Evolutionary conservation across 2,113 vertebrate species (phyloP), one percentile per base, ranked within the genome.

Genomic region (Melanostigma gelatinosum): DNA sequence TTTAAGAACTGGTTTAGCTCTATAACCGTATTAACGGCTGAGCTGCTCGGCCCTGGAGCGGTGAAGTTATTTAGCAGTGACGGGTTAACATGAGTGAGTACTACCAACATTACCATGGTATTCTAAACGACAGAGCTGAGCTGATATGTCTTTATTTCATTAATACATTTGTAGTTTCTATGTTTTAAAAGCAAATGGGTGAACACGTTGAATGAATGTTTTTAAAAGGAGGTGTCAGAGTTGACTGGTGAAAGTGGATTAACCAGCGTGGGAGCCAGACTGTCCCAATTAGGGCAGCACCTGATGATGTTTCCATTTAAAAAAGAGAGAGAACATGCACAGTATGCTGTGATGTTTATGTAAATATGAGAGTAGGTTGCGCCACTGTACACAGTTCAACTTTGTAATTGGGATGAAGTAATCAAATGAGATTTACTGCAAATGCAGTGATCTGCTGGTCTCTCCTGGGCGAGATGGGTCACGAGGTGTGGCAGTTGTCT

Each of bases 51-150:
- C 58, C 74, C 68, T 70, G 15, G 9, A 4, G 40, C 60, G 77
- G 66, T 80, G 15, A 77, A 85, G 69, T 85, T 76, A 69, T 69
- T 46, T 2, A 66, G 27, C 38, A 72, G 63, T 58, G 22, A 27
- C 46, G 22, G 38, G 61, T 54, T 48, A 38, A 38, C 10, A 40
- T 3, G 8, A 55, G 61, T 20, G 8, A 32, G 29, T 29, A 73
- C 13, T 29, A 13, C 20, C 67, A 38, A 22, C n/a, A 24, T 60
- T n/a, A 44, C 11, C 50, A 11, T 12, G 9, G 52, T 72, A 22
- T 46, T 46, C 2, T 62, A 20, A 36, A 44, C 8, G 1, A n/a
- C 1, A 15, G 1, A 55, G 1, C 20, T 34, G 1, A 52, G 15
- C 6, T 6, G 5, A 58, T 27, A 1, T 24, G n/a, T 9, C 4